Evolutionary conservation across 2,113 vertebrate genomes (phyloP).

Genomic region (Proteles cristata): DNA sequence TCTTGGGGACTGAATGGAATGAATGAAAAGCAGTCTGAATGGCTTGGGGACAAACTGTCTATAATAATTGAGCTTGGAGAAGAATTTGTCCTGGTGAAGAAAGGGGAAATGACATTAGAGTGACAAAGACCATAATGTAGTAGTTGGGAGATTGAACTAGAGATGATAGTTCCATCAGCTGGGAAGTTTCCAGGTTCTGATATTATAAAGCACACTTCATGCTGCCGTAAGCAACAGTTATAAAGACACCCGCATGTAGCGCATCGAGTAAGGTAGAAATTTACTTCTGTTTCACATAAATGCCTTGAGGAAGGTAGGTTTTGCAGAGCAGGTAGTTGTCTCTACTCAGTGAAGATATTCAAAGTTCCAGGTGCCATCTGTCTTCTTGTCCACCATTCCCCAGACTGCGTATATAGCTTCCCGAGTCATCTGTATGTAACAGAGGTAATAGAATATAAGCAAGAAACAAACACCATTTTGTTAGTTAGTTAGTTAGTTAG

Average conservation of each 20-base stretch:
- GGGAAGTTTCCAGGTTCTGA: not conserved
- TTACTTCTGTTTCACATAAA: not conserved
- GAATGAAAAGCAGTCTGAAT: not conserved
- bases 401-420: not conserved
- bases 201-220: not conserved
- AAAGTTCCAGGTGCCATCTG: not conserved
- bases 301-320: not conserved
- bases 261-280: not conserved
- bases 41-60: not conserved
- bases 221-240: not conserved
- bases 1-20: not conserved
- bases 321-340: not conserved
- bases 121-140: not conserved
- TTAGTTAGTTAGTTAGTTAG: too few species aligned
- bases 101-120: not conserved
- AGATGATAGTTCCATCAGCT: not conserved
- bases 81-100: slow-evolving; percentile 13
- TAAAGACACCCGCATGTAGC: not conserved
- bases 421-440: not conserved
- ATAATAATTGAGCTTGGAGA: not conserved
- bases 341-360: not conserved
- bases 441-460: not conserved
- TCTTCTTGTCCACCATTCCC: not conserved
- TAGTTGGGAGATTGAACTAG: not conserved
- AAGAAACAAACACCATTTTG: not conserved